A percentile compares a stretch with the other conserved stretches of the same genome.
Evolutionary conservation across 2,888 invertebrate genomes (phyloP).

Genomic region (Thera obeliscata): DNA sequence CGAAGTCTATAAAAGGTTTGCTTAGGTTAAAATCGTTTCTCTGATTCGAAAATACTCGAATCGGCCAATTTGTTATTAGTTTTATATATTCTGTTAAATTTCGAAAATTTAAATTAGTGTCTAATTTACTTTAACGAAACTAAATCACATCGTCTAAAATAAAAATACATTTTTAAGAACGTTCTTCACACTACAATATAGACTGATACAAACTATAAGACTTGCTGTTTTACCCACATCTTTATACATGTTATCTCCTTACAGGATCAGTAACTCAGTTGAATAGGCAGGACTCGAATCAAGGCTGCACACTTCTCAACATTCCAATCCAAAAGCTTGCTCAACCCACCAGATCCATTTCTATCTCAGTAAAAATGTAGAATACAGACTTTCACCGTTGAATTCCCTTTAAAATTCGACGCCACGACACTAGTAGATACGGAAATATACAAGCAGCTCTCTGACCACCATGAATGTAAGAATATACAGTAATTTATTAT

Average conservation of each 20-base stretch:
- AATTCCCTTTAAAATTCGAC: slow-evolving; percentile 24
- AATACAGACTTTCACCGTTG: background rate
- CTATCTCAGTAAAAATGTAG: background rate
- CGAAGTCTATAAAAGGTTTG: background rate
- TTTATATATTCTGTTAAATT: no score
- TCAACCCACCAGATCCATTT: background rate
- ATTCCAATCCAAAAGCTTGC: background rate
- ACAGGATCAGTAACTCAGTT: background rate
- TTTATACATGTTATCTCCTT: no score
- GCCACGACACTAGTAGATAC: background rate
- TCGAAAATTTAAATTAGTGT: no score
- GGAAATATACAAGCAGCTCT: slow-evolving; percentile 23
- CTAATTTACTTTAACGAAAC: no score
- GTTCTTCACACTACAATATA: no score
- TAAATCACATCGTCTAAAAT: no score
- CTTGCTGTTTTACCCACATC: no score
- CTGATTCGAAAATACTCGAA: no score
- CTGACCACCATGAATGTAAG: slow-evolving; percentile 29
- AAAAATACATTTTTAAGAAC: no score
- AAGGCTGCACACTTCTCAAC: background rate
- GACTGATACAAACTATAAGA: no score
- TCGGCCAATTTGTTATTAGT: no score
- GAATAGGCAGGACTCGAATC: background rate
- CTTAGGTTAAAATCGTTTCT: background rate
- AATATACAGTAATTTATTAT: slow-evolving; percentile 41